Percentiles rank a stretch among this genome's conserved stretches.
Conservation (phyloP, 2,888 invertebrate genomes). For the Notodonta dromedarius region DNA sequence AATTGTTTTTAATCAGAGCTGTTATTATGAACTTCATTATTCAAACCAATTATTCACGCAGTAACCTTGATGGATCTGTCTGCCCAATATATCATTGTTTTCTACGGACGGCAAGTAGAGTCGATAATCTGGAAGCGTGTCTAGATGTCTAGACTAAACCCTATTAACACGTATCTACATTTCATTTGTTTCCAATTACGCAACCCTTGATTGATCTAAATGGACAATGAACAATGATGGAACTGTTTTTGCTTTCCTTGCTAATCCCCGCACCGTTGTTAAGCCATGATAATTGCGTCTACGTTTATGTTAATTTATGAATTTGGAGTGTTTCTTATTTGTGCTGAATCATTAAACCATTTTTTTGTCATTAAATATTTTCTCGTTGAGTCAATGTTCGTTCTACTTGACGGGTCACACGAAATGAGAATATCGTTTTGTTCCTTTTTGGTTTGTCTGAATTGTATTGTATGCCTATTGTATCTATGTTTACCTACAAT, state of each 20-base stretch:
- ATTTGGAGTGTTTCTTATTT: not conserved
- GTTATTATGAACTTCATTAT: not conserved
- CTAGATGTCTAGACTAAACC: not conserved
- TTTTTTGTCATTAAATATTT: not conserved
- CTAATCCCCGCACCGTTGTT: not conserved
- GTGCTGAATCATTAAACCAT: not conserved
- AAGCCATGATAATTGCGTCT: not conserved
- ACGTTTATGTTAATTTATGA: not conserved
- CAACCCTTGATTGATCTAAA: too few relatives aligned
- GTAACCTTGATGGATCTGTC: not conserved
- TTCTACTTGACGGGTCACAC: not conserved
- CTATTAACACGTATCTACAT: not conserved
- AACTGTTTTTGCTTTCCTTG: not conserved
- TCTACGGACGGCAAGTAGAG: not conserved
- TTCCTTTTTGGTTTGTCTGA: not conserved
- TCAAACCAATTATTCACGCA: slow-evolving; percentile 1
- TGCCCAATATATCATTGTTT: not conserved
- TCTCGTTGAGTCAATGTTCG: slow-evolving; percentile 5
- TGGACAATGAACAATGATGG: too few relatives aligned
- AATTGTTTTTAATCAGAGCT: not conserved
- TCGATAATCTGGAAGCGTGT: not conserved
- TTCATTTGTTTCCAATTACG: too few relatives aligned
- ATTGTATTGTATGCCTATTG: not conserved
- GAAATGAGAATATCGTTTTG: slow-evolving; percentile 2
- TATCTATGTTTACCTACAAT: not conserved